Percentiles rank a stretch among this genome's conserved stretches.
Conservation (phyloP, 2,888 invertebrate genomes). For the Hirtodrosophila confusa region DNA sequence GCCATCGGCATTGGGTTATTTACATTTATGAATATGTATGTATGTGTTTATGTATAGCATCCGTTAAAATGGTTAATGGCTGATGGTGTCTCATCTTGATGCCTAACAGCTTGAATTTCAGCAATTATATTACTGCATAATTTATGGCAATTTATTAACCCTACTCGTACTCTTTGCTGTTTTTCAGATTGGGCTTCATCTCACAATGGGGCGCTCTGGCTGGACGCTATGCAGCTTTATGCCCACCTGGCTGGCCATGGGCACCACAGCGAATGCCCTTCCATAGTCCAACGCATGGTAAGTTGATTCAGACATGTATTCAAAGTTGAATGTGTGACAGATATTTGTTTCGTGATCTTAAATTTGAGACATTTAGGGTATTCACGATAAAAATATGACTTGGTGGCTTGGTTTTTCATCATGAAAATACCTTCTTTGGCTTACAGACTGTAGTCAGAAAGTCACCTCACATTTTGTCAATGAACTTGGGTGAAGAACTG, state of each 20-base stretch:
- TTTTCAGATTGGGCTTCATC: constrained; percentile 90
- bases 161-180: constrained; percentile 12
- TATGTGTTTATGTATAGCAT: constrained; percentile 12
- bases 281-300: constrained; percentile 89
- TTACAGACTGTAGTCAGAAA: too few species aligned
- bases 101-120: constrained; percentile 28
- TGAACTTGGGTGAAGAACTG: too few species aligned
- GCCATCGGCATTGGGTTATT: constrained; percentile 52
- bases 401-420: too few species aligned
- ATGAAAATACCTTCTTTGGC: too few species aligned
- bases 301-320: constrained; percentile 60
- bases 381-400: too few species aligned
- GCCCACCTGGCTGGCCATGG: constrained; percentile 89
- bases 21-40: constrained; percentile 3
- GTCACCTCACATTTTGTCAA: too few species aligned
- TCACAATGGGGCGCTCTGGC: constrained; percentile 92
- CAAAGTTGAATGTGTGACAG: too few species aligned
- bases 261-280: constrained; percentile 84
- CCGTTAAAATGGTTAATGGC: constrained; percentile 37
- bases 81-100: constrained; percentile 26
- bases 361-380: too few species aligned
- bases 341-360: too few species aligned
- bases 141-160: constrained; percentile 55
- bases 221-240: constrained; percentile 89
- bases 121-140: constrained; percentile 50